Conservation (phyloP, 2,113 vertebrate genomes). For the Xenopus borealis region DNA sequence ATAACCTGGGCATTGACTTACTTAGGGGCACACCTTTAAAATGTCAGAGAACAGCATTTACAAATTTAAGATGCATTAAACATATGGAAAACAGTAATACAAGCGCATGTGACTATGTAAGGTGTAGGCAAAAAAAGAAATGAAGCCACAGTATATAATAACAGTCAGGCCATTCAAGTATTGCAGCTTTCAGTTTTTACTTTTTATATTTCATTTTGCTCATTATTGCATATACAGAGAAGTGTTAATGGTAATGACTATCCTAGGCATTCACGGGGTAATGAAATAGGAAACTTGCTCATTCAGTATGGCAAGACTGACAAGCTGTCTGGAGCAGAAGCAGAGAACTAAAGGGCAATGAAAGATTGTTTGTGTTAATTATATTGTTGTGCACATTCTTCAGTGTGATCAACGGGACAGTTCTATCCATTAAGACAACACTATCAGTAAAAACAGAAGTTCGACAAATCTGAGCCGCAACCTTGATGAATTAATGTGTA, state of each 20-base stretch:
- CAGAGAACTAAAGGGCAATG: conserved; percentile 30
- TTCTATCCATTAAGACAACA: background rate
- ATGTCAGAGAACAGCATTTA: no score
- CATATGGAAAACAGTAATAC: no score
- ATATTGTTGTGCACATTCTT: conserved; percentile 17
- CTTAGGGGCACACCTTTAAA: no score
- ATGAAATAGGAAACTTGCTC: conserved; percentile 31
- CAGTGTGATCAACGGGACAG: background rate
- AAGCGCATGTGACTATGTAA: no score
- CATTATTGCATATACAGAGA: conserved; percentile 31
- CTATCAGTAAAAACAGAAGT: conserved; percentile 6
- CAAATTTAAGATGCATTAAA: no score
- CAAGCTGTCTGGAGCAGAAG: conserved; percentile 16
- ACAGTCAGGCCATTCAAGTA: background rate
- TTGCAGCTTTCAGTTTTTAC: conserved; percentile 25
- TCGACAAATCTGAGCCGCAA: background rate
- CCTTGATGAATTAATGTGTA: conserved; percentile 3
- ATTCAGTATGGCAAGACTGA: conserved; percentile 34
- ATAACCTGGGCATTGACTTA: no score
- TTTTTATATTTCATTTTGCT: conserved; percentile 32
- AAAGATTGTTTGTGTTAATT: conserved; percentile 31
- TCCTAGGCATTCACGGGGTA: conserved; percentile 16
- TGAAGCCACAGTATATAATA: no score
- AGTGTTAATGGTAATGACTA: conserved; percentile 33
- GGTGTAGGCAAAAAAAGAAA: no score